Base-by-base conservation (phyloP, 1,140 invertebrate genomes). In the Hestina assimilis region DNA sequence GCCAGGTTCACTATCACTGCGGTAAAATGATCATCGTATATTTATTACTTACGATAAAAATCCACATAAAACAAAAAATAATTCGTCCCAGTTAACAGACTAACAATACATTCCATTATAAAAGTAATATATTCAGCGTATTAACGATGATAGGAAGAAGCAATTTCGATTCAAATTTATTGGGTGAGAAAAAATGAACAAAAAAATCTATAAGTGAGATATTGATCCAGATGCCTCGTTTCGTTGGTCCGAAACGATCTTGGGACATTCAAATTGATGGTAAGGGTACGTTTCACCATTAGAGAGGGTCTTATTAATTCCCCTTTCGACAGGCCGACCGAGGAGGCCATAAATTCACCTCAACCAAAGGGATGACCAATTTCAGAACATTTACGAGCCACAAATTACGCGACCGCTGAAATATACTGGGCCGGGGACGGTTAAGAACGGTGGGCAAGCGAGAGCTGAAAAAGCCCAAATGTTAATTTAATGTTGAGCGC, bases 341-440 rank as follows among this genome's bases (percentile, higher is more conserved):
- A 88, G 79, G 63, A 83, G 79, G 77, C 79, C 77, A 88, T 88
- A 88, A 88, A 88, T 88, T 86, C 80, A 85, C 83, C 83, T 85
- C 82, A 80, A 84, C 83, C 85, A 85, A 88, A 88, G 83, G 85
- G 85, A 88, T 88, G 85, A 88, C 85, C 85, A 88, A 88, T 88
- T 88, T 88, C 82, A 83, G 83, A 87, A 86, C 85, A 88, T 88
- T 88, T 88, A 88, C 85, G 85, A 83, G 79, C 85, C 83, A 88
- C 83, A 88, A 88, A 88, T 88, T 88, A 88, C 85, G 79, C 79
- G 79, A 84, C 83, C 82, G 75, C 77, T 81, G 82, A 88, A 87
- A 88, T 87, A 88, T 88, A 88, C 83, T 83, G 71, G 74, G 62
- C 68, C 57, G 59, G 64, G 75, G 68, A 72, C 68, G 70, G 57